phyloP scores from a whole-genome alignment of 2,797 vertebrate genomes.

The Peromyscus aztecus region DNA sequence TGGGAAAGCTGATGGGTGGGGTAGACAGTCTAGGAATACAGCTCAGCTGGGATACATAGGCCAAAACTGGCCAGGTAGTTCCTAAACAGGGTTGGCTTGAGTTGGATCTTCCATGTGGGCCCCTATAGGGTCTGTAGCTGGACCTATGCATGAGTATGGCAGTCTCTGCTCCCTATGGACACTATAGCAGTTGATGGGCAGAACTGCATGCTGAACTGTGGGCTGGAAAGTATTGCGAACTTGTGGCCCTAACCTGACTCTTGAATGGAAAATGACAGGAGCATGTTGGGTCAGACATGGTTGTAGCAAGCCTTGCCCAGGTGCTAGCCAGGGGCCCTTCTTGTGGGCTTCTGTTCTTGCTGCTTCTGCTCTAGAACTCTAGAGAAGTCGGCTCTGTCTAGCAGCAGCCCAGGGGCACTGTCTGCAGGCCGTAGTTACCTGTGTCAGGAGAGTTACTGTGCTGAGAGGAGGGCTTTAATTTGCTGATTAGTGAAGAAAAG shows the following conservation, averaged over 20 bases:
- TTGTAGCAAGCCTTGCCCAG: fast-evolving
- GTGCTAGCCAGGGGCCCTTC: not conserved
- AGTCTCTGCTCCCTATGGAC: fast-evolving
- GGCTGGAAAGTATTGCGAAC: fast-evolving
- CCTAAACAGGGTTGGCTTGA: not conserved
- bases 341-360: fast-evolving
- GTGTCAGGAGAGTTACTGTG: not conserved
- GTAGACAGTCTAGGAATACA: too few relatives aligned
- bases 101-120: fast-evolving
- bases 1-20: not conserved
- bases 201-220: not conserved
- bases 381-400: not conserved
- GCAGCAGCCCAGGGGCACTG: fast-evolving
- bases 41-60: not conserved
- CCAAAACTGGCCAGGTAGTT: too few relatives aligned
- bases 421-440: not conserved
- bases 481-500: not conserved
- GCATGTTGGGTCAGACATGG: fast-evolving
- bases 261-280: not conserved
- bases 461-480: not conserved
- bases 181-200: fast-evolving
- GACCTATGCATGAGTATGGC: fast-evolving
- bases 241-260: fast-evolving
- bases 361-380: not conserved
- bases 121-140: fast-evolving